Evolutionary conservation across 2,113 vertebrate species (phyloP).

Genomic region (Atractosteus spatula): DNA sequence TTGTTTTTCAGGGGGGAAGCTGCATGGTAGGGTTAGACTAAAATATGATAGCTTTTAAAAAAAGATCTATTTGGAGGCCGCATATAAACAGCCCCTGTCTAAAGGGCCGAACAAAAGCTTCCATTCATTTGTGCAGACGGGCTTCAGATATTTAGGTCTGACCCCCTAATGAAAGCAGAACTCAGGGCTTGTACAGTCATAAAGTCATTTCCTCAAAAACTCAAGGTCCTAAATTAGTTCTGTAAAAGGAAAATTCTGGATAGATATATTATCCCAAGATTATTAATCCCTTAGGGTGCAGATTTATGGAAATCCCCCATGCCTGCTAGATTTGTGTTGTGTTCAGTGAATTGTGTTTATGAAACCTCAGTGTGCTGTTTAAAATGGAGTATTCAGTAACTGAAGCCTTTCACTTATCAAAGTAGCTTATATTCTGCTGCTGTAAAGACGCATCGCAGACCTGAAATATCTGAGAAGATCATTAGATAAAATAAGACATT

Average conservation of each 20-base stretch:
- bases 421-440: neutral
- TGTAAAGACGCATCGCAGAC: neutral
- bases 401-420: neutral
- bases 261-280: conserved; percentile 8
- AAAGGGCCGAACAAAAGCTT: neutral
- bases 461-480: too few species aligned
- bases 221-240: conserved; percentile 20
- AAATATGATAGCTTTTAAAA: too few species aligned
- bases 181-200: conserved; percentile 15
- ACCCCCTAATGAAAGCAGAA: conserved; percentile 21
- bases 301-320: conserved; percentile 4
- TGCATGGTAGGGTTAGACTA: too few species aligned
- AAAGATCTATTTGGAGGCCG: too few species aligned
- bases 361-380: neutral
- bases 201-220: conserved; percentile 21
- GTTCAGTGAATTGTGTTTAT: conserved; percentile 1
- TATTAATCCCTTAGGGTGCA: neutral
- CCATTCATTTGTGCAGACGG: neutral
- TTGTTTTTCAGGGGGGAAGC: too few species aligned
- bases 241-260: conserved; percentile 9
- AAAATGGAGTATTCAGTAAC: neutral
- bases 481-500: too few species aligned
- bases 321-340: neutral
- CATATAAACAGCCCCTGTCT: too few species aligned
- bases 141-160: conserved; percentile 14